These are phyloP conservation scores for Tachysurus fulvidraco DNA, from an alignment of 2,113 vertebrate genomes.

Conservation along the genomic window DNA sequence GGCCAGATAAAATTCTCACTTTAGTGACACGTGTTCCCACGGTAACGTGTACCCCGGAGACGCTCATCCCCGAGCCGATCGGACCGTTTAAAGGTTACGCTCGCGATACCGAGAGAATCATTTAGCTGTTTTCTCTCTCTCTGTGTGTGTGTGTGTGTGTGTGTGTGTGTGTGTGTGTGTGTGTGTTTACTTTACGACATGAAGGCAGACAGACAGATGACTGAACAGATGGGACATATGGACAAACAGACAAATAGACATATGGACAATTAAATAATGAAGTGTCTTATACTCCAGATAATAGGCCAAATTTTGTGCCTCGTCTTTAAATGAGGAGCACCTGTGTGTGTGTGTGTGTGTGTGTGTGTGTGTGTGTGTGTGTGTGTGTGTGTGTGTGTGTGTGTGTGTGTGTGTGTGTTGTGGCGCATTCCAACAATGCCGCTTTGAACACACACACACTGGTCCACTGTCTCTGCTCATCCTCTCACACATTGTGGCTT, in stretches of 20 bases:
- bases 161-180: no score
- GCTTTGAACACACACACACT: constrained; percentile 68
- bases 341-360: constrained; percentile 29
- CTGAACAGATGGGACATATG: not conserved
- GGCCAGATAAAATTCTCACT: constrained; percentile 69
- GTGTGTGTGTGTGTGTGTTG: constrained; percentile 15
- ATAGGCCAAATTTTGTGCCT: not conserved
- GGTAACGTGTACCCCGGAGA: constrained; percentile 57
- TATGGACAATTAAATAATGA: not conserved
- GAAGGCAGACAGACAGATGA: no score
- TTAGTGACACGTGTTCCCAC: constrained; percentile 64
- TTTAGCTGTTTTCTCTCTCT: not conserved
- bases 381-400: constrained; percentile 32
- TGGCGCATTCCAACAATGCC: constrained; percentile 67
- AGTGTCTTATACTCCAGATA: not conserved
- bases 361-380: constrained; percentile 31
- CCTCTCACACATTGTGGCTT: constrained; percentile 70
- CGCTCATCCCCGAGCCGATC: not conserved
- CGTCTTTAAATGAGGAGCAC: constrained; percentile 18
- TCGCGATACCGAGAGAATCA: no score
- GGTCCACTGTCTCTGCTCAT: constrained; percentile 70
- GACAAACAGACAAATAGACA: not conserved
- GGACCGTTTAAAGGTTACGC: not conserved
- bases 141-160: not conserved
- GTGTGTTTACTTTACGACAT: no score